phyloP scores from a whole-genome alignment of 2,888 invertebrate species.

The Thecophora atra region DNA sequence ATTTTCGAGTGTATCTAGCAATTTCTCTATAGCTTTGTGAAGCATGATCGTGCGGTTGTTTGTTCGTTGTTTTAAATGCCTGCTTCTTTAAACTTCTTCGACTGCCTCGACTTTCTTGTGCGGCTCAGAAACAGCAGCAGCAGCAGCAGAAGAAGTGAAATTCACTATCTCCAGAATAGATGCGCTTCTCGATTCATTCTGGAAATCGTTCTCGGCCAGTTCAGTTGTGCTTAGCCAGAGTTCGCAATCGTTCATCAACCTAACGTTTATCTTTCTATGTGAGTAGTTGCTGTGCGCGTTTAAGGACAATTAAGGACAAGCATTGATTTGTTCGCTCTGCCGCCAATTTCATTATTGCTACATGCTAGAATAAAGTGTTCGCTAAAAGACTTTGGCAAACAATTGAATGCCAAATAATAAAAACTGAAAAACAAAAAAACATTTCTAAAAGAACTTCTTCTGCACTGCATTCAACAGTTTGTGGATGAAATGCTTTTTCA shows the following conservation, averaged over 20 bases:
- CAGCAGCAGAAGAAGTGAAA: conserved; percentile 26
- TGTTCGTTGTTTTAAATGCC: conserved; percentile 22
- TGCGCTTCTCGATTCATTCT: conserved; percentile 32
- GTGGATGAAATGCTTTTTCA: conserved; percentile 2
- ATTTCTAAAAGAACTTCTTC: too few species aligned
- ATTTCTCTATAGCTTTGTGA: conserved; percentile 2
- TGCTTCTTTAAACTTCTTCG: too few species aligned
- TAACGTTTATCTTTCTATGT: background rate
- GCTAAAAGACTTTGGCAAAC: background rate
- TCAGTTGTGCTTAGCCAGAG: conserved; percentile 28
- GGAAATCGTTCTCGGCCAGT: conserved; percentile 32
- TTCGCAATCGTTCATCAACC: conserved; percentile 4
- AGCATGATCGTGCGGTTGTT: conserved; percentile 14
- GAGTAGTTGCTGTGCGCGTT: conserved; percentile 5
- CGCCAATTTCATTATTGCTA: too few species aligned
- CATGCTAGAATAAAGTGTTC: background rate
- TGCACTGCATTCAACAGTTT: background rate
- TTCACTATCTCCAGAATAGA: conserved; percentile 30
- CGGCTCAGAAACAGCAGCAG: background rate
- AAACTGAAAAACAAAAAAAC: too few species aligned
- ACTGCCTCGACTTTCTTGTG: conserved; percentile 30
- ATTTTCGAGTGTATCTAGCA: background rate
- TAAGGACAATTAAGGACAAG: conserved; percentile 27
- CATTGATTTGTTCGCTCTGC: background rate
- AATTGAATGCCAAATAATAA: background rate